These are phyloP conservation scores for Tuberolachnus salignus DNA, from an alignment of 2,888 invertebrate species.

Conservation along the genomic window DNA sequence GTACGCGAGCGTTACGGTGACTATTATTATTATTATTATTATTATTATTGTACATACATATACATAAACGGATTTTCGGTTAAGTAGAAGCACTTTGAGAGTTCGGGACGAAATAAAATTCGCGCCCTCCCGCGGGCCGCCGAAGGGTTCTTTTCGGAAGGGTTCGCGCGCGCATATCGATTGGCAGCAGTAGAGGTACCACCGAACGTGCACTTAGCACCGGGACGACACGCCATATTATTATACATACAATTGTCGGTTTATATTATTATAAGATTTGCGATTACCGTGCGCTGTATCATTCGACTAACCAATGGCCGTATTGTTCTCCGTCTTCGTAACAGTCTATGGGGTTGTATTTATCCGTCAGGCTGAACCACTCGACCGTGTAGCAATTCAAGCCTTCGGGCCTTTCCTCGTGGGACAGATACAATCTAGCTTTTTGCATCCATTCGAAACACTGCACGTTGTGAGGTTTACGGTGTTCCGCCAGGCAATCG, in stretches of 20 bases:
- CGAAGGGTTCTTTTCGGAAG: not conserved
- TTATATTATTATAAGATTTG: not conserved
- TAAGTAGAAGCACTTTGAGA: constrained; percentile 22
- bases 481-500: constrained; percentile 70
- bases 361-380: constrained; percentile 75
- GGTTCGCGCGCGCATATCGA: constrained; percentile 14
- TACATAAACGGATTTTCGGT: constrained; percentile 19
- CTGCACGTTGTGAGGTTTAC: constrained; percentile 70
- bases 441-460: constrained; percentile 84
- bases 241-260: not conserved
- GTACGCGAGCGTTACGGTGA: not conserved
- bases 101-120: constrained; percentile 17
- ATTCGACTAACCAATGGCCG: constrained; percentile 60
- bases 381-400: constrained; percentile 77
- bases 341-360: constrained; percentile 80
- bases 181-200: not conserved
- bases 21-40: no score
- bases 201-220: not conserved
- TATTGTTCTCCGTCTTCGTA: constrained; percentile 67
- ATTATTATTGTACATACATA: not conserved
- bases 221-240: not conserved
- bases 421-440: constrained; percentile 74
- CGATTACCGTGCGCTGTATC: not conserved
- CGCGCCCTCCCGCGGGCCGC: not conserved
- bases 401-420: constrained; percentile 62